A percentile compares a stretch with the other conserved stretches of the same genome.
Conservation (phyloP, 64 coral and sea anemone genomes). For the Exaiptasia diaphana region DNA sequence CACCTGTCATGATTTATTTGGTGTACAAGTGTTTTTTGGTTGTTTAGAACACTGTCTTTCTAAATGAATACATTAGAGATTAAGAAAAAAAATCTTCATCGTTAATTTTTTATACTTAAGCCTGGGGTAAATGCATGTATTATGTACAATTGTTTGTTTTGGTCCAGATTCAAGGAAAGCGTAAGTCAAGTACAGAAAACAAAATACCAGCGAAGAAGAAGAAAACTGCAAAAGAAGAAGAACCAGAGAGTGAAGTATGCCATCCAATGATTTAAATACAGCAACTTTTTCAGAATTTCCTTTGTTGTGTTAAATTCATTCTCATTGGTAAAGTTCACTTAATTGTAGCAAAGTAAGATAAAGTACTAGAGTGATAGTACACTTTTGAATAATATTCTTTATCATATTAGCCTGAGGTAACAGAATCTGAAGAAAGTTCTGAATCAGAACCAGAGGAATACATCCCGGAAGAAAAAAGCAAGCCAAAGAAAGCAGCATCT, state of each 20-base stretch:
- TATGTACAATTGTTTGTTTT: not conserved
- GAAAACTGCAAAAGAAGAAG: not conserved
- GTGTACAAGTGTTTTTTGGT: no score
- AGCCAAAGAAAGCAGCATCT: not conserved
- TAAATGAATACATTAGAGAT: no score
- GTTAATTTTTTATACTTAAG: no score
- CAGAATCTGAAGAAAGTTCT: conserved; percentile 11
- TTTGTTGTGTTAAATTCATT: not conserved
- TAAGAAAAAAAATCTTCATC: no score
- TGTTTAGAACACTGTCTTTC: no score
- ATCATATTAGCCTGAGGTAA: not conserved
- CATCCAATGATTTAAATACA: not conserved
- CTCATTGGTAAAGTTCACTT: not conserved
- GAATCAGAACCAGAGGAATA: conserved; percentile 23
- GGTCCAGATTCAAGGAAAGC: not conserved
- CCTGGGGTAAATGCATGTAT: not conserved
- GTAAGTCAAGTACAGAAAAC: conserved; percentile 11
- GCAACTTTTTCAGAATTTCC: not conserved
- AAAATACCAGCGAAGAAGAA: conserved; percentile 3
- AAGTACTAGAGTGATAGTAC: not conserved
- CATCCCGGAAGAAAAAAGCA: not conserved
- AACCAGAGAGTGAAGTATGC: not conserved
- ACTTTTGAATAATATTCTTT: not conserved
- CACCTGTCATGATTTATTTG: no score
- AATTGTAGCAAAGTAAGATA: not conserved